Percentiles rank a stretch among this genome's conserved stretches.
Conservation (phyloP, 35 echinoderm and acorn worm species). For the Hemicentrotus pulcherrimus region DNA sequence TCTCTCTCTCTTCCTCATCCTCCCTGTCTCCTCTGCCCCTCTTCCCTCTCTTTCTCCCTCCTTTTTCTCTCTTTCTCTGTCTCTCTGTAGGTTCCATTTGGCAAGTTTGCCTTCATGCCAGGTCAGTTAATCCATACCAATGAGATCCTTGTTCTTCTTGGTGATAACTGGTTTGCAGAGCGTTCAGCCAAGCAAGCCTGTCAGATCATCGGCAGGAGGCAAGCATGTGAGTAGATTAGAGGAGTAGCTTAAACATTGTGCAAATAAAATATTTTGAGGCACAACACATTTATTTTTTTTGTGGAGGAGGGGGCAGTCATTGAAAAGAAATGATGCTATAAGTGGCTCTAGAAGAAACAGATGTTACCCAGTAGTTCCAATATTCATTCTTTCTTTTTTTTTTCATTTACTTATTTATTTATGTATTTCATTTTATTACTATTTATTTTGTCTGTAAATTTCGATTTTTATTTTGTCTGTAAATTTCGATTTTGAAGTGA, state of each 20-base stretch:
- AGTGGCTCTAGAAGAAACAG: too few species aligned
- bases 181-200: conserved; percentile 91
- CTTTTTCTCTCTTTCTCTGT: background rate
- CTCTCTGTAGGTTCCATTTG: conserved; percentile 79
- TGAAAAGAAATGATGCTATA: too few species aligned
- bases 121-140: conserved; percentile 94
- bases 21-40: background rate
- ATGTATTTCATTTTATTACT: too few species aligned
- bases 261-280: too few species aligned
- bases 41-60: background rate
- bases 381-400: too few species aligned
- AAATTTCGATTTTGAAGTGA: too few species aligned
- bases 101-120: conserved; percentile 89
- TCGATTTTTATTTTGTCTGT: too few species aligned
- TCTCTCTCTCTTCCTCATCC: background rate
- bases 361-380: too few species aligned
- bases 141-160: conserved; percentile 93
- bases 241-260: background rate
- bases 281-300: too few species aligned
- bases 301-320: too few species aligned
- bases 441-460: too few species aligned
- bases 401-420: too few species aligned
- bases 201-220: conserved; percentile 82
- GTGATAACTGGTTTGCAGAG: conserved; percentile 95
- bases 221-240: conserved; percentile 61